Evolutionary conservation across 2,888 invertebrate species (phyloP).

Genomic region (Perdita meconis): DNA sequence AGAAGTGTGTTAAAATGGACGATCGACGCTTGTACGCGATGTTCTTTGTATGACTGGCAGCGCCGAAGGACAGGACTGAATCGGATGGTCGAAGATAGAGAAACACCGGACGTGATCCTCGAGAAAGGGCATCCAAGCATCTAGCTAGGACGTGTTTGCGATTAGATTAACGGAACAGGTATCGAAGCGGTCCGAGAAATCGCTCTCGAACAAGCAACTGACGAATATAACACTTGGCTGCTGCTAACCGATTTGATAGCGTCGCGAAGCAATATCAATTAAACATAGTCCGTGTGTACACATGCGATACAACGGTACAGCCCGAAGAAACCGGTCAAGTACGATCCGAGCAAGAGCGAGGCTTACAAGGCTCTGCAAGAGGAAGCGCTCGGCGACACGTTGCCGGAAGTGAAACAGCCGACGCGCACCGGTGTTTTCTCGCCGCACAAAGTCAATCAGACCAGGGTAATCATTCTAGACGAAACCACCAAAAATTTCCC

Average conservation of each 20-base stretch:
- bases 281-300: conserved; percentile 82
- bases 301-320: conserved; percentile 75
- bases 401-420: conserved; percentile 90
- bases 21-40: background rate
- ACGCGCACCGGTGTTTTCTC: conserved; percentile 92
- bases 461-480: conserved; percentile 71
- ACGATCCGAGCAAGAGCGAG: conserved; percentile 95
- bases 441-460: conserved; percentile 85
- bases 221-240: conserved; percentile 62
- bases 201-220: conserved; percentile 67
- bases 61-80: background rate
- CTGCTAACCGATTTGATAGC: conserved; percentile 66
- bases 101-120: conserved; percentile 43
- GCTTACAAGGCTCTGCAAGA: conserved; percentile 95
- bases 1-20: too few relatives aligned
- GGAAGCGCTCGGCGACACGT: conserved; percentile 88
- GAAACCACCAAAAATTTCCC: background rate
- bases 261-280: conserved; percentile 61
- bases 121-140: conserved; percentile 21
- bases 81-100: background rate
- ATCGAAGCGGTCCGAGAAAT: conserved; percentile 61
- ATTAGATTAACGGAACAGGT: conserved; percentile 38
- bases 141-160: conserved; percentile 19
- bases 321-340: conserved; percentile 89
- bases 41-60: background rate